Evolutionary conservation across 2,888 invertebrate species (phyloP), one percentile per base, ranked within the genome.

Genomic region (Eueremaeus valkanovi): DNA sequence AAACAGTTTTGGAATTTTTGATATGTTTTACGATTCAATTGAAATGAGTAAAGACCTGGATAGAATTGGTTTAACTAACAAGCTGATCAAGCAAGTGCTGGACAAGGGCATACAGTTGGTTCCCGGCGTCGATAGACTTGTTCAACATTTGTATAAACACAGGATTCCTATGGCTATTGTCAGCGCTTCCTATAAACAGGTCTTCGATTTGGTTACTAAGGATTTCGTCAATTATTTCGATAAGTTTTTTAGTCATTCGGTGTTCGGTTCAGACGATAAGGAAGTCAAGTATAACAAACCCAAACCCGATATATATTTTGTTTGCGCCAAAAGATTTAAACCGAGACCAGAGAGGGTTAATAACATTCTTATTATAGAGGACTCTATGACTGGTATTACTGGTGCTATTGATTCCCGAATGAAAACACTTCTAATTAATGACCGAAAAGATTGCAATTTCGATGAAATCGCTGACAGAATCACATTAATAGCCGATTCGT

Each of bases 241-340:
- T 11, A 51, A 51, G 18, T 31, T 63, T 49, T 42, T 74, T 21
- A 83, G 90, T 89, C 80, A 92, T 93, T 0, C 95, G 95, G 74
- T 74, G 1, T 74, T 61, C 45, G 74, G 63, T 18, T 74, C 2
- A 24, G 74, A 74, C 63, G 74, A 74, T 29, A 29, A 3, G 16
- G 63, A 74, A 31, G 74, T 74, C 1, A 27, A 13, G 1, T 36
- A 42, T 40, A 61, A 49, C 8, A 74, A 74, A 42, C 74, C 74
- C 21, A 5, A 29, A 11, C 74, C 74, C 13, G 74, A 74, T 36
- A 18, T 45, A 29, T 74, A 74, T 49, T 27, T 70, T 16, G 36
- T 74, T n/a, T 61, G 63, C 5, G 33, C n/a, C 5, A n/a, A 66
- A 24, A 1, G 74, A 16, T 74, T 74, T 63, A 13, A 9, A 27